Evolutionary conservation across 2,797 vertebrate genomes (phyloP).

Genomic region (Staurois parvus): DNA sequence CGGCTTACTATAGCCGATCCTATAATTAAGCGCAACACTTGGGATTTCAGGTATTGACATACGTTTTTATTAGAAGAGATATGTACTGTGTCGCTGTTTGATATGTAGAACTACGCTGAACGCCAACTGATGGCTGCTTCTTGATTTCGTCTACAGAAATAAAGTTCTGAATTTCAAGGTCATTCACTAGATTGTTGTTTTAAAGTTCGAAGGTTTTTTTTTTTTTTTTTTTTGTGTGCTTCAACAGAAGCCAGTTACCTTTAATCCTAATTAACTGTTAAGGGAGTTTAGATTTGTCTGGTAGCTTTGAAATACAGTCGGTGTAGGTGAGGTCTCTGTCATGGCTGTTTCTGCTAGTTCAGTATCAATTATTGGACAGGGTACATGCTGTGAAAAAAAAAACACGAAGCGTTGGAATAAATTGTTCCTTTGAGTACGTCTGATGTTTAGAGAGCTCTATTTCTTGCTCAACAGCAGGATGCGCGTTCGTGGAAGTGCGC

Average conservation of each 20-base stretch:
- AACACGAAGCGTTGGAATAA: slow-evolving; percentile 67
- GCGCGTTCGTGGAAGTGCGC: neutral
- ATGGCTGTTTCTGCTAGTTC: slow-evolving; percentile 60
- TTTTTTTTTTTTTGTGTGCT: slow-evolving; percentile 24
- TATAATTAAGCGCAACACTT: slow-evolving; percentile 16
- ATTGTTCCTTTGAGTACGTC: slow-evolving; percentile 64
- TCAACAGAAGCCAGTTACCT: slow-evolving; percentile 66
- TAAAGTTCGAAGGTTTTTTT: slow-evolving; percentile 34
- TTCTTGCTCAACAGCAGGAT: slow-evolving; percentile 57
- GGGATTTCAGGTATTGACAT: slow-evolving; percentile 55
- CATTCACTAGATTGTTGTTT: slow-evolving; percentile 46
- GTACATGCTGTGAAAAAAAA: slow-evolving; percentile 57
- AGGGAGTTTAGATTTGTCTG: slow-evolving; percentile 62
- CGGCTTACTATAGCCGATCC: slow-evolving; percentile 11
- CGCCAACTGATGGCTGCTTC: slow-evolving; percentile 4
- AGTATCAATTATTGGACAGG: slow-evolving; percentile 65
- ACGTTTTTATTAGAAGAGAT: slow-evolving; percentile 29
- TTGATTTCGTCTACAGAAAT: slow-evolving; percentile 31
- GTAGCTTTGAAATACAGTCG: slow-evolving; percentile 51
- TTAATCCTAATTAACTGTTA: slow-evolving; percentile 64
- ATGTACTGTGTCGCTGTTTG: slow-evolving; percentile 12
- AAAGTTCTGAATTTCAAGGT: slow-evolving; percentile 56
- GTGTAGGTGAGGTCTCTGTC: slow-evolving; percentile 62
- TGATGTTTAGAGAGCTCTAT: slow-evolving; percentile 57
- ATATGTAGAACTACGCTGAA: neutral